A percentile compares a stretch with the other conserved stretches of the same genome.
Conservation (phyloP, 1,140 invertebrate genomes). For the Aculops lycopersici region DNA sequence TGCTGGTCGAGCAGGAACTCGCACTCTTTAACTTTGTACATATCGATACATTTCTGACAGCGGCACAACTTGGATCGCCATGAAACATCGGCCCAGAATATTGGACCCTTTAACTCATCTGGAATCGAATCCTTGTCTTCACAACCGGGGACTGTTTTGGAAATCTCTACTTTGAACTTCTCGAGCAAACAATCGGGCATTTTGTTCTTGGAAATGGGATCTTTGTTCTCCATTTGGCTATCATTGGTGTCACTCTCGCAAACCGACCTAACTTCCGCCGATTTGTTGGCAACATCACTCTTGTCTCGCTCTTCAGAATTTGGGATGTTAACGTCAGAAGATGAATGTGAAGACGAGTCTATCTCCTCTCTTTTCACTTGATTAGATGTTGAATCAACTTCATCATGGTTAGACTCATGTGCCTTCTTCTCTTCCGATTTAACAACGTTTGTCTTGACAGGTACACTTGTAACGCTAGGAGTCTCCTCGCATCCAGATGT, state of each 20-base stretch:
- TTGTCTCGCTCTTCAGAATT: background rate
- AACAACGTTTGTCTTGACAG: background rate
- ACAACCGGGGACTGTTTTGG: background rate
- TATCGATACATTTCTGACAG: slow-evolving; percentile 9
- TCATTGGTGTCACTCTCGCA: background rate
- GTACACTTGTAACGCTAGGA: background rate
- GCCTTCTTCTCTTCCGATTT: background rate
- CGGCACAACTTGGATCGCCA: slow-evolving; percentile 23
- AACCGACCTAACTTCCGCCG: slow-evolving; percentile 5
- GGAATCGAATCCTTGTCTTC: background rate
- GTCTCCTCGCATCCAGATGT: background rate
- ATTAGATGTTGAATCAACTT: too few relatives aligned
- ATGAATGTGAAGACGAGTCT: background rate
- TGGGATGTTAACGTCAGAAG: background rate
- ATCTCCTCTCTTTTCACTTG: too few relatives aligned
- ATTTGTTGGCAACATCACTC: too few relatives aligned
- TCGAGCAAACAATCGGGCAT: background rate
- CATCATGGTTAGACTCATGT: too few relatives aligned
- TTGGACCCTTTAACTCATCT: slow-evolving; percentile 13
- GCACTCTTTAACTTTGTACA: slow-evolving; percentile 14
- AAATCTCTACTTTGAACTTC: background rate
- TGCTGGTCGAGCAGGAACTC: slow-evolving; percentile 37
- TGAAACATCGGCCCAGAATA: slow-evolving; percentile 32
- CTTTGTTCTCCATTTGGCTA: slow-evolving; percentile 8
- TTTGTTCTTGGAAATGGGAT: background rate